Base-by-base conservation (phyloP, 1,140 invertebrate species). In the Alviniconcha marisindica region DNA sequence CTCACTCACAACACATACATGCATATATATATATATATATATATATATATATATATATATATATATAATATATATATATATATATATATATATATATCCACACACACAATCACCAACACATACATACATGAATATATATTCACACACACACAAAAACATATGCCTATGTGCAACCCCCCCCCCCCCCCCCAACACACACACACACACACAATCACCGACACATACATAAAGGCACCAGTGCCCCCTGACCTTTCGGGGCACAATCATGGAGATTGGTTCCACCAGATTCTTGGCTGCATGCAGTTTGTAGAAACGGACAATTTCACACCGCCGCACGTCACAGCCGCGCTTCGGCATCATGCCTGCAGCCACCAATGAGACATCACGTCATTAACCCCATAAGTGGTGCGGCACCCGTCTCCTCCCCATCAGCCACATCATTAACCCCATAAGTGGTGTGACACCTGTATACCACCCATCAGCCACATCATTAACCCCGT, bases 261-360 rank as follows among this genome's bases (percentile, higher is more conserved):
- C 97, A 85, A 98, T 97, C 97, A 99, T 98, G 7, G 97, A 96
- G 85, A 99, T 96, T 31, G 97, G 97, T 92, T 99, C 97, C 92
- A 97, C 97, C 66, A 97, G 94, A 33, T 96, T 96, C 83, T 96
- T 95, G 44, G 96, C 96, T 0, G 97, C 97, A 92, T 98, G 97
- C 69, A 99, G 93, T 92, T 98, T 98, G 93, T 97, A 99, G 94
- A 99, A 98, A 81, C 97, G 95, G 91, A 96, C 97, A 66, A 98
- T 95, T 92, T 99, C 97, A 93, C 97, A 98, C 21, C 94, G 94
- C 10, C 94, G 93, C 15, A 96, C 96, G 91, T 95, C 96, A 83
- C 97, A 94, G n/a, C 97, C 98, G 87, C 98, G 94, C 94, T 99
- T 99, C 18, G 97, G 97, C 97, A 99, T 98, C 86, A 96, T 95